phyloP scores from a whole-genome alignment of 2,888 invertebrate genomes.

The Synergus umbraculus region DNA sequence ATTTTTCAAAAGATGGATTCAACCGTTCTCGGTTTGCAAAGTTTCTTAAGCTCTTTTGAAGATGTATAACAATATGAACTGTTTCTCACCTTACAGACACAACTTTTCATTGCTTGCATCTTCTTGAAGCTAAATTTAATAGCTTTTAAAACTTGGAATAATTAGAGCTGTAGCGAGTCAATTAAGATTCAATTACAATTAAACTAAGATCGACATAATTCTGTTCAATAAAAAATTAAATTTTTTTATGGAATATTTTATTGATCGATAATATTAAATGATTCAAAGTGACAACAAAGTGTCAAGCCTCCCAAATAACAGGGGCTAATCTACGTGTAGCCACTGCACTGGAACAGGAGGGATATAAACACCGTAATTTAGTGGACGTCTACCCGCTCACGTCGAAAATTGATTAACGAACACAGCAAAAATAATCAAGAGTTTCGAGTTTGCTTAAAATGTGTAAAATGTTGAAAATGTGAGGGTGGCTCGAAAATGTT shows the following conservation, averaged over 20 bases:
- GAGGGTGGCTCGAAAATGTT: constrained; percentile 61
- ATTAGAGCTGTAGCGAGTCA: background rate
- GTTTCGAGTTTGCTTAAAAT: constrained; percentile 12
- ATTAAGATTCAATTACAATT: background rate
- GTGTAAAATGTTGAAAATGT: constrained; percentile 9
- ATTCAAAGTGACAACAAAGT: background rate
- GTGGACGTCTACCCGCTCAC: background rate
- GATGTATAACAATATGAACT: background rate
- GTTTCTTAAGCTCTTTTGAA: background rate
- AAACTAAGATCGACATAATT: background rate
- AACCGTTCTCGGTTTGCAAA: background rate
- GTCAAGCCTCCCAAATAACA: background rate
- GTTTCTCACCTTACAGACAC: background rate
- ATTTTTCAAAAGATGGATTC: background rate
- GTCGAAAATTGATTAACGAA: constrained; percentile 7
- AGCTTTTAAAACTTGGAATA: background rate
- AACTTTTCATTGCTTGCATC: background rate
- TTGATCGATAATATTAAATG: background rate
- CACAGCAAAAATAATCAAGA: background rate
- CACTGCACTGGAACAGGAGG: background rate
- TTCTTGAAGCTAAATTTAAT: background rate
- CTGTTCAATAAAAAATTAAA: background rate
- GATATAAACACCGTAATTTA: constrained; percentile 5
- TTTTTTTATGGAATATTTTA: background rate
- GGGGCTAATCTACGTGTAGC: background rate